A percentile compares a stretch with the other conserved stretches of the same genome.
Evolutionary conservation across 2,113 vertebrate genomes (phyloP).

Genomic region (Pollachius pollachius): DNA sequence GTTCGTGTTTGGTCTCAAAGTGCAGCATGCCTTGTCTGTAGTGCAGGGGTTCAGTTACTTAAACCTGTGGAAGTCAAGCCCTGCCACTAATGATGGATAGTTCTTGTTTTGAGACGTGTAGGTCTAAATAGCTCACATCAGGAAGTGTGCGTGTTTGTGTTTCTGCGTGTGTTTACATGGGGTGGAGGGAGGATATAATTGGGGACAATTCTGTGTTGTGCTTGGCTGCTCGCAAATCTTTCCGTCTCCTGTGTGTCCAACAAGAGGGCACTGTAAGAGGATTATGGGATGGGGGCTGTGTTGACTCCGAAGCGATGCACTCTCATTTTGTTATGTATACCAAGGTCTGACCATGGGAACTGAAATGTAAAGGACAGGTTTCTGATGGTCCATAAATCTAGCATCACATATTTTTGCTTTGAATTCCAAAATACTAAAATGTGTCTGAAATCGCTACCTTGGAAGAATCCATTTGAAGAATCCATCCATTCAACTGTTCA

Average conservation of each 20-base stretch:
- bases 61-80: background rate
- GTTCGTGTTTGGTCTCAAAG: background rate
- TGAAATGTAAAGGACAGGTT: too few species aligned
- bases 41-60: background rate
- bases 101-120: too few species aligned
- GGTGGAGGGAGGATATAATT: conserved; percentile 21
- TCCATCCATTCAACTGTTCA: too few species aligned
- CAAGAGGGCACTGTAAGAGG: conserved; percentile 49
- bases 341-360: too few species aligned
- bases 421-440: too few species aligned
- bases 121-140: conserved; percentile 9
- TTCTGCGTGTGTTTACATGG: conserved; percentile 2
- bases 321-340: too few species aligned
- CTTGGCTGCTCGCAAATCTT: conserved; percentile 44
- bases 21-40: background rate
- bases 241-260: conserved; percentile 38
- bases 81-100: background rate
- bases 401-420: too few species aligned
- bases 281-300: conserved; percentile 46
- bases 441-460: too few species aligned
- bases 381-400: too few species aligned
- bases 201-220: conserved; percentile 34
- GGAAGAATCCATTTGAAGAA: too few species aligned
- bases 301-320: too few species aligned
- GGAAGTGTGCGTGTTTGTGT: conserved; percentile 28